Evolutionary conservation across 2,888 invertebrate genomes (phyloP), one percentile per base, ranked within the genome.

Genomic region (Actias luna): DNA sequence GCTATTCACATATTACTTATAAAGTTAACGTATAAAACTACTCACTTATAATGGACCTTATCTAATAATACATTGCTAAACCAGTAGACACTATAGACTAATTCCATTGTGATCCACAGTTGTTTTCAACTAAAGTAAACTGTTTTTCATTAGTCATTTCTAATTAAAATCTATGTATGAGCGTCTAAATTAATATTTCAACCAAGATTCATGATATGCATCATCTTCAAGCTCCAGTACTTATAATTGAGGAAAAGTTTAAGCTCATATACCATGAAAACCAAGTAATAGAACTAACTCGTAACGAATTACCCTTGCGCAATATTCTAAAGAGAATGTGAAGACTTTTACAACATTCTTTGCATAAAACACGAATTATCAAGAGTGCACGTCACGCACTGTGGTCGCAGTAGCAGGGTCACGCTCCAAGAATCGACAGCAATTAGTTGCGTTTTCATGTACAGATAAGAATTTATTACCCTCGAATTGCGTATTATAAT

Each of bases 391-490:
- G 67, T 69, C 67, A 69, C 65, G 66, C 64, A 63, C 64, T 59
- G 62, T 63, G 65, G 64, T 64, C 65, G 63, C 66, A 65, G 66
- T n/a, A 36, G 36, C 59, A 58, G 59, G 67, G 69, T 67, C 64
- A 66, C 70, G 70, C 69, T 68, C 64, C 65, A 64, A 65, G 59
- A 60, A 64, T 61, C 63, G 31, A 55, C 62, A 29, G 63, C 67
- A 69, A 66, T 69, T 67, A 59, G 58, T 59, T 62, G 50, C 36
- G 36, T 59, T 52, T 62, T 62, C 50, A 52, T 62, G 35, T 39
- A 46, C n/a, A 57, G 61, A 62, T 62, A 62, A 42, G 57, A 33
- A 58, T 58, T 62, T 62, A 61, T 61, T 61, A 16, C 27, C 42
- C 31, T 58, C 22, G 31, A 31, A 58, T 42, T 42, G 14, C 52